phyloP scores from a whole-genome alignment of 2,797 vertebrate genomes.

The Nannoperca obscura region DNA sequence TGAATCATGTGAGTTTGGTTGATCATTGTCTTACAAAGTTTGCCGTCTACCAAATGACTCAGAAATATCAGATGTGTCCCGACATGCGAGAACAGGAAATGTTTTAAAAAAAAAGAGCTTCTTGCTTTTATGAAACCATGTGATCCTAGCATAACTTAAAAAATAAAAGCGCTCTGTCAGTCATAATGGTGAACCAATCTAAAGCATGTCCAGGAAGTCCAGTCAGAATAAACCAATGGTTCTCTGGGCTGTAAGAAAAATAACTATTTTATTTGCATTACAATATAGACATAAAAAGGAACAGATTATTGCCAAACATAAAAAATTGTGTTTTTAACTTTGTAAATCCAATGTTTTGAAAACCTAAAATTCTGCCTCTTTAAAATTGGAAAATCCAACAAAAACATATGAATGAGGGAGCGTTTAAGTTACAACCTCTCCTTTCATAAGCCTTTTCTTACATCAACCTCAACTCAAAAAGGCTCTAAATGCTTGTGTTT shows the following conservation, averaged over 20 bases:
- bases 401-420: too few relatives aligned
- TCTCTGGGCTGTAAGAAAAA: neutral
- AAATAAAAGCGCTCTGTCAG: conserved; percentile 4
- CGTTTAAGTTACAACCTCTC: neutral
- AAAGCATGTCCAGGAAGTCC: neutral
- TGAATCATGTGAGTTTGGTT: neutral
- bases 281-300: neutral
- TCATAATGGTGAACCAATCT: neutral
- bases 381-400: neutral
- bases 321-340: neutral
- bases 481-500: neutral
- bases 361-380: neutral
- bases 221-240: neutral
- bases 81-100: neutral
- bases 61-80: conserved; percentile 19
- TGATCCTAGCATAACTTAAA: neutral
- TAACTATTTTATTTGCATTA: neutral
- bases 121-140: neutral
- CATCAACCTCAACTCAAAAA: neutral
- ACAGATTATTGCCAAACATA: neutral
- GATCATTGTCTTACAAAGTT: neutral
- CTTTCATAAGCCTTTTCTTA: neutral
- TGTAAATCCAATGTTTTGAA: neutral
- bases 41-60: conserved; percentile 14
- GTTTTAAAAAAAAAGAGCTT: too few relatives aligned